These are phyloP conservation scores for Mus musculus DNA, from an alignment of 2,113 vertebrate genomes.

Conservation along the genomic window GRCm39 chr1:165993501-165994000, in stretches of 20 bases:
- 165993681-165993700: neutral
- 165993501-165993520: neutral
- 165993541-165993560: neutral
- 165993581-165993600: neutral
- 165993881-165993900: too few relatives aligned
- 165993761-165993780: neutral
- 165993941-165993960: neutral
- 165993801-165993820: neutral
- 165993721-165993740: neutral
- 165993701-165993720: neutral
- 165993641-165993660: fast-evolving
- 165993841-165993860: neutral
- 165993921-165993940: neutral
- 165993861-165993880: neutral
- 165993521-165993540: too few relatives aligned
- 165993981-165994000: neutral
- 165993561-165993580: neutral
- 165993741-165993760: neutral
- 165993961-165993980: neutral
- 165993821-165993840: neutral
- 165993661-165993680: neutral
- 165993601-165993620: fast-evolving
- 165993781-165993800: neutral
- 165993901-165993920: neutral
- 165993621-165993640: neutral